Evolutionary conservation across 2,888 invertebrate genomes (phyloP).

Genomic region (Ommatoiulus sabulosus): DNA sequence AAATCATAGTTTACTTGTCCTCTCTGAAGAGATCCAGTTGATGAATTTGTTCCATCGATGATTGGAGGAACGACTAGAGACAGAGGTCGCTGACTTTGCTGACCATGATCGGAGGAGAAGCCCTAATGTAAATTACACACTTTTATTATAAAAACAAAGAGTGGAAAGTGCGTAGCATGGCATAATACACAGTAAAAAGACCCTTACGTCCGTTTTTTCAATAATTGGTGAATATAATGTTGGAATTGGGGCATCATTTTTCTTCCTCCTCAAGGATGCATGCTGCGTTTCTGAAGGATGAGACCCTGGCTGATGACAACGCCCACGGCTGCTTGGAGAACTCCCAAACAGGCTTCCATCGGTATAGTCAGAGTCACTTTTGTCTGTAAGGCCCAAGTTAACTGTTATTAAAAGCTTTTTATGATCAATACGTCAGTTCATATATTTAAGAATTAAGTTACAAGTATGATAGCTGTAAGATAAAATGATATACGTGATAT

Average conservation of each 20-base stretch:
- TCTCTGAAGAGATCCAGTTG: slow-evolving; percentile 65
- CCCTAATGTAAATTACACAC: slow-evolving; percentile 42
- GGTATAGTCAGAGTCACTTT: slow-evolving; percentile 61
- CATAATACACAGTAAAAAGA: background rate
- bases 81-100: slow-evolving; percentile 64
- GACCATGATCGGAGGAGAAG: slow-evolving; percentile 51
- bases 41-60: slow-evolving; percentile 66
- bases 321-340: slow-evolving; percentile 59
- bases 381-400: background rate
- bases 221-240: slow-evolving; percentile 68
- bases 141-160: background rate
- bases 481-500: too few species aligned
- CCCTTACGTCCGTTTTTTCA: slow-evolving; percentile 69
- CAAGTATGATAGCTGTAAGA: too few species aligned
- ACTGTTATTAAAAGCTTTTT: too few species aligned
- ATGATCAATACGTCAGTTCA: too few species aligned
- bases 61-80: slow-evolving; percentile 67
- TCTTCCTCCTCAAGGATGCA: slow-evolving; percentile 70
- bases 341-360: slow-evolving; percentile 65
- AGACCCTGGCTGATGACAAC: slow-evolving; percentile 58
- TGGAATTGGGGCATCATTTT: slow-evolving; percentile 66
- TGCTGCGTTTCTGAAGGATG: slow-evolving; percentile 69
- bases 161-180: background rate
- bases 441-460: too few species aligned
- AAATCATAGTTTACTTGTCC: slow-evolving; percentile 53